A percentile compares a stretch with the other conserved stretches of the same genome.
Conservation (phyloP, 1,140 invertebrate species). For the Cydia strobilella region DNA sequence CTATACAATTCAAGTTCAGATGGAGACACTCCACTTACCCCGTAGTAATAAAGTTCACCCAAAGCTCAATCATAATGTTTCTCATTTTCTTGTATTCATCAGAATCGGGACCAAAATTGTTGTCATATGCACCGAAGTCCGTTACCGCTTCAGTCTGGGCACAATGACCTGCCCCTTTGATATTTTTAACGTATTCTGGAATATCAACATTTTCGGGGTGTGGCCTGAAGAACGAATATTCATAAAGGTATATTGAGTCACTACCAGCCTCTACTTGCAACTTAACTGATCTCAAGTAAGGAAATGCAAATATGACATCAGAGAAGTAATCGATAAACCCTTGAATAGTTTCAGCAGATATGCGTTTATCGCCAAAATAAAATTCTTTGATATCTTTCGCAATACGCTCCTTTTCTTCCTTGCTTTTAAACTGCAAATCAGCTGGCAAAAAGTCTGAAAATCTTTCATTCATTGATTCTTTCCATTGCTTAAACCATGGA, state of each 20-base stretch:
- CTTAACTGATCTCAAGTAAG: neutral
- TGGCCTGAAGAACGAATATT: neutral
- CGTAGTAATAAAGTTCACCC: slow-evolving; percentile 5
- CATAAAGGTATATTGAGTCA: slow-evolving; percentile 11
- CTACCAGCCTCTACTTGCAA: slow-evolving; percentile 4
- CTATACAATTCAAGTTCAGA: neutral
- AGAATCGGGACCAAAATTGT: neutral
- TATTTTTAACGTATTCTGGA: neutral
- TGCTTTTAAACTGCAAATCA: slow-evolving; percentile 42
- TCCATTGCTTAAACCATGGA: slow-evolving; percentile 39
- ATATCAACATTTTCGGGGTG: neutral
- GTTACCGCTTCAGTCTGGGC: neutral
- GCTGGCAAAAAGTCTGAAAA: slow-evolving; percentile 44
- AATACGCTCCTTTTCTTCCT: slow-evolving; percentile 41
- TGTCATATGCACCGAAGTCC: neutral
- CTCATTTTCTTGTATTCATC: neutral
- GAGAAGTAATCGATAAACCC: slow-evolving; percentile 5
- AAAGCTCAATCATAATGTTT: neutral
- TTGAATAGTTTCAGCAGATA: slow-evolving; percentile 30
- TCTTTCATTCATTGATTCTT: slow-evolving; percentile 44
- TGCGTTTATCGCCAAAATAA: slow-evolving; percentile 44
- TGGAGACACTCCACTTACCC: neutral
- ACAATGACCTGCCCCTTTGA: neutral
- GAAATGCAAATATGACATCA: neutral
- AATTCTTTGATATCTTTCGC: slow-evolving; percentile 43